Base-by-base conservation (phyloP, 2,888 invertebrate genomes). In the Tortrix viridana region DNA sequence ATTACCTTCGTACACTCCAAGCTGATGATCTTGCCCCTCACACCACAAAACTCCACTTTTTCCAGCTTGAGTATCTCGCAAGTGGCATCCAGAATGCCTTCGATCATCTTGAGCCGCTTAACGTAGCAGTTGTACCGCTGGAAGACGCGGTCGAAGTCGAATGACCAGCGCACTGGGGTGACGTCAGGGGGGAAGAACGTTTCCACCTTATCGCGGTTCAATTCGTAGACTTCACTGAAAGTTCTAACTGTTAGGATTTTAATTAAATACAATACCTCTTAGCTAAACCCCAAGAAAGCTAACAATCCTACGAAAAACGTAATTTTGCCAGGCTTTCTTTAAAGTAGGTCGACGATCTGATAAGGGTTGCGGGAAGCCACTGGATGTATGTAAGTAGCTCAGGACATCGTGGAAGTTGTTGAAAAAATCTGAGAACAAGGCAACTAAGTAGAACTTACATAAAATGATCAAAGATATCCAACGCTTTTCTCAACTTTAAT, bases 11-110 rank as follows among this genome's bases (percentile, higher is more conserved):
- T 85, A 74, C 94, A 86, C 65, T 93, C 93, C 0, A 85, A 80
- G 58, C 93, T 93, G 14, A 95, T 88, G 20, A 86, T 91, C 69
- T 94, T 94, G 1, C 95, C 96, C 63, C 94, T 92, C 6, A 95
- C 77, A 0, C 95, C 97, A 46, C 95, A 95, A 60, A 97, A 93
- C 77, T 96, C 96, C 1, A 97, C 94, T 80, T 97, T 97, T 83
- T 98, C 98, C 66, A 98, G 84, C 80, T 97, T 98, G 48, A 95
- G 86, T 82, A 97, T 97, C 80, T 98, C 98, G 2, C 95, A 89
- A 0, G 96, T 96, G 0, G 96, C 95, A 46, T 95, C 94, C 69
- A 98, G 94, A 68, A 98, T 93, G 2, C 91, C 88, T 85, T 95
- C 91, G 5, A 97, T 93, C 75, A 95, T 92, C 55, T 88, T 85